These are phyloP conservation scores for Willisornis vidua DNA, from an alignment of 2,113 vertebrate genomes.

Conservation along the genomic window DNA sequence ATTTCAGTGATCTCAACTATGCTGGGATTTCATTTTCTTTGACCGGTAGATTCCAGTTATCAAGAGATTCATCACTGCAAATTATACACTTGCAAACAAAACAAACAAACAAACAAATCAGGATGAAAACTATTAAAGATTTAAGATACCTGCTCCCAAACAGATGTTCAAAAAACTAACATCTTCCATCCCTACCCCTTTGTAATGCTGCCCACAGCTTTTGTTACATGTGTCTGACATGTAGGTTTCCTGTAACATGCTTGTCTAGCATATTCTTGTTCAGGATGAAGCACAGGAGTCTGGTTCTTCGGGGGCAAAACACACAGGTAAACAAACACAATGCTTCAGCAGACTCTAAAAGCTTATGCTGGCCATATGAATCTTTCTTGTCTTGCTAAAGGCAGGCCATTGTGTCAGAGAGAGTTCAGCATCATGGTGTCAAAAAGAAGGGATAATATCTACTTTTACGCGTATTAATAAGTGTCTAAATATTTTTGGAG, in stretches of 20 bases:
- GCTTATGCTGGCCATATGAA: not conserved
- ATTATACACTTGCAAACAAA: not conserved
- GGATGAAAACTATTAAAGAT: not conserved
- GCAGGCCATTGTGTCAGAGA: no score
- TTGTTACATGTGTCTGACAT: not conserved
- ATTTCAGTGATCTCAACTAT: not conserved
- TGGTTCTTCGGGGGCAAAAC: not conserved
- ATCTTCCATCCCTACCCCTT: not conserved
- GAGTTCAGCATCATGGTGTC: fast-evolving
- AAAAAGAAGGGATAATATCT: not conserved
- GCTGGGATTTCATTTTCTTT: slow-evolving; percentile 11
- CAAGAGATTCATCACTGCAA: not conserved
- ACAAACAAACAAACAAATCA: not conserved
- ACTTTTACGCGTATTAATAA: not conserved
- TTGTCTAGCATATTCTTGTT: not conserved
- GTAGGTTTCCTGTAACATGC: not conserved
- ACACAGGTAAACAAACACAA: not conserved
- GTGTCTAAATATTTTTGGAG: not conserved
- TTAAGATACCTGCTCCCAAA: not conserved
- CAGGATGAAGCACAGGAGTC: not conserved
- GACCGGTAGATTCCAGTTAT: not conserved
- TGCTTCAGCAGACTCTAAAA: not conserved
- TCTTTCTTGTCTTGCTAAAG: not conserved
- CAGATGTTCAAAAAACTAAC: not conserved
- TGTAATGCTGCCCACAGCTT: not conserved